These are phyloP conservation scores for Regulus satrapa DNA, from an alignment of 2,113 vertebrate genomes.

Conservation along the genomic window DNA sequence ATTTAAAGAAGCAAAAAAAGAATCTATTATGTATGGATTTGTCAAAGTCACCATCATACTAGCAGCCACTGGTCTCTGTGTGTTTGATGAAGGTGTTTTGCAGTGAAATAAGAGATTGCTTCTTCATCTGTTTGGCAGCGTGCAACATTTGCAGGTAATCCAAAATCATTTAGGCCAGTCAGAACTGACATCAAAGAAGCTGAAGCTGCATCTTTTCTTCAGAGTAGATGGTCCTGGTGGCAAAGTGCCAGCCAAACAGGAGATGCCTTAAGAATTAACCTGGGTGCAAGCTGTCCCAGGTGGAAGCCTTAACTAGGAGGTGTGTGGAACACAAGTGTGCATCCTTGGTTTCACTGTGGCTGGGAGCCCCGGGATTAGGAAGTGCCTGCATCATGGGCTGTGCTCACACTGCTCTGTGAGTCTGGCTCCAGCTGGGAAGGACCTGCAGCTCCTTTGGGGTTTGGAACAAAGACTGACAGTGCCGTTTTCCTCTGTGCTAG, in stretches of 20 bases:
- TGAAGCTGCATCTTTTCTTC: background rate
- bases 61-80: background rate
- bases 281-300: background rate
- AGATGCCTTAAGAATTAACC: background rate
- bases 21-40: background rate
- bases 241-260: background rate
- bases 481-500: conserved; percentile 61
- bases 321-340: background rate
- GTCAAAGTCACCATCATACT: background rate
- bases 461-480: background rate
- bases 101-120: background rate
- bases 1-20: background rate
- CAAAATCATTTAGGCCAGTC: background rate
- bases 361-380: background rate
- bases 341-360: background rate
- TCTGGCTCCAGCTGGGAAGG: background rate
- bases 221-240: background rate
- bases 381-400: background rate
- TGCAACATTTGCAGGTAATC: background rate
- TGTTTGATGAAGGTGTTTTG: background rate
- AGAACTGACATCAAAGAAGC: background rate
- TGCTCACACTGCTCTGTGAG: background rate
- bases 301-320: background rate
- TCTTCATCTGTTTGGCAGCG: background rate
- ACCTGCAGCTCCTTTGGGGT: background rate